Evolutionary conservation across 1,140 invertebrate genomes (phyloP).

Genomic region (Steinernema feltiae): DNA sequence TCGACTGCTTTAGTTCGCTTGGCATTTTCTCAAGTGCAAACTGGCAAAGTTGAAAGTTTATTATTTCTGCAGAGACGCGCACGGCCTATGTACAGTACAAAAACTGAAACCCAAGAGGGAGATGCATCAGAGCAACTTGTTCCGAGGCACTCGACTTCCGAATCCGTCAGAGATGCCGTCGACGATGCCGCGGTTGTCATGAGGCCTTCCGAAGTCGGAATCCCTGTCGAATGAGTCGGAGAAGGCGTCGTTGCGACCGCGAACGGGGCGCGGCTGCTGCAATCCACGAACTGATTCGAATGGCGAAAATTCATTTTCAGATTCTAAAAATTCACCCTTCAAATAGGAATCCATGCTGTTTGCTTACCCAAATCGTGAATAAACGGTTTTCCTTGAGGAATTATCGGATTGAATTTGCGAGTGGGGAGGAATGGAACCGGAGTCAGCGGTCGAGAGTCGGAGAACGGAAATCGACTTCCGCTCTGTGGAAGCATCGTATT

Average conservation of each 20-base stretch:
- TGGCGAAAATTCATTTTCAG: not conserved
- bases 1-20: too few species aligned
- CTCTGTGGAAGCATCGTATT: not conserved
- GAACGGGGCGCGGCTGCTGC: not conserved
- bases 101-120: not conserved
- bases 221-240: not conserved
- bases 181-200: not conserved
- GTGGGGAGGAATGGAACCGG: not conserved
- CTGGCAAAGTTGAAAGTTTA: too few species aligned
- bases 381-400: not conserved
- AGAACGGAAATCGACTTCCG: not conserved
- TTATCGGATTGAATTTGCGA: not conserved
- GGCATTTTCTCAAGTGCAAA: too few species aligned
- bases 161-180: conserved; percentile 4
- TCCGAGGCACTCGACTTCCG: conserved; percentile 3
- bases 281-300: not conserved
- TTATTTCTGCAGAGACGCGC: too few species aligned
- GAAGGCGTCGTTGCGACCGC: not conserved
- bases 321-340: not conserved
- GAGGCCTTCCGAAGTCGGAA: not conserved
- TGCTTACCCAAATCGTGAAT: not conserved
- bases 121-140: not conserved
- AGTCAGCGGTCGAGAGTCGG: not conserved
- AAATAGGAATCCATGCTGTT: not conserved
- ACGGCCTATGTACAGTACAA: too few species aligned